These are phyloP conservation scores for Macrostomum cliftonense DNA, from an alignment of 2,888 invertebrate species.

Conservation along the genomic window DNA sequence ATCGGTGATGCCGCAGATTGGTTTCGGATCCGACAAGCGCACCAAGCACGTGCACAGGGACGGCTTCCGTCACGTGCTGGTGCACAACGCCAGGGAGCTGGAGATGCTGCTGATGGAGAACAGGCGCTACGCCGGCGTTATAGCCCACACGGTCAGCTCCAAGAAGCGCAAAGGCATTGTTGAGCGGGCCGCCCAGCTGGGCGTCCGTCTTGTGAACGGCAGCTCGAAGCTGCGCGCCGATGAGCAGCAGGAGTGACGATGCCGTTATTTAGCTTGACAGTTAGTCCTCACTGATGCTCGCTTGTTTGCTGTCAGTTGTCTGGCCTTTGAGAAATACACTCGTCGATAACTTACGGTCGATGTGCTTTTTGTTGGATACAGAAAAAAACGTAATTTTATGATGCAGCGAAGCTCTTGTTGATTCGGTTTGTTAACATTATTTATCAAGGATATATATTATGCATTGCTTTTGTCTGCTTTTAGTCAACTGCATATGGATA, in stretches of 20 bases:
- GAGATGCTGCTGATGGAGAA: constrained; percentile 98
- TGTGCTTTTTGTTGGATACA: too few relatives aligned
- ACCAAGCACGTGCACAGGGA: constrained; percentile 91
- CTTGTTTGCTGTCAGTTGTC: too few relatives aligned
- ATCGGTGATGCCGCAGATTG: constrained; percentile 93
- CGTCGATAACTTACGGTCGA: too few relatives aligned
- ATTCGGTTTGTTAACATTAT: too few relatives aligned
- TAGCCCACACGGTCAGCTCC: constrained; percentile 89
- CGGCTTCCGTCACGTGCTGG: constrained; percentile 84
- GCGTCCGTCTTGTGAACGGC: constrained; percentile 83
- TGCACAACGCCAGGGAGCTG: constrained; percentile 72
- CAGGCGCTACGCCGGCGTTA: constrained; percentile 85
- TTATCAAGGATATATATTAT: too few relatives aligned
- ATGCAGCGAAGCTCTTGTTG: too few relatives aligned
- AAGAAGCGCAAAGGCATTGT: constrained; percentile 88
- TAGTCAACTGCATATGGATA: too few relatives aligned
- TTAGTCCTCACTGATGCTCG: too few relatives aligned
- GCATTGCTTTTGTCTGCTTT: too few relatives aligned
- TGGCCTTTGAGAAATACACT: too few relatives aligned
- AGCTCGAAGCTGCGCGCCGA: constrained; percentile 87
- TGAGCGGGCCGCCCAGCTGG: constrained; percentile 82
- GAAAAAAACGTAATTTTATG: too few relatives aligned
- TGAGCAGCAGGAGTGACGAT: constrained; percentile 43
- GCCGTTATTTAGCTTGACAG: too few relatives aligned
- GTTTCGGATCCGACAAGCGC: constrained; percentile 84